A percentile compares a stretch with the other conserved stretches of the same genome.
Evolutionary conservation across 2,888 invertebrate genomes (phyloP).

Genomic region (Drosophila kambysellisi): DNA sequence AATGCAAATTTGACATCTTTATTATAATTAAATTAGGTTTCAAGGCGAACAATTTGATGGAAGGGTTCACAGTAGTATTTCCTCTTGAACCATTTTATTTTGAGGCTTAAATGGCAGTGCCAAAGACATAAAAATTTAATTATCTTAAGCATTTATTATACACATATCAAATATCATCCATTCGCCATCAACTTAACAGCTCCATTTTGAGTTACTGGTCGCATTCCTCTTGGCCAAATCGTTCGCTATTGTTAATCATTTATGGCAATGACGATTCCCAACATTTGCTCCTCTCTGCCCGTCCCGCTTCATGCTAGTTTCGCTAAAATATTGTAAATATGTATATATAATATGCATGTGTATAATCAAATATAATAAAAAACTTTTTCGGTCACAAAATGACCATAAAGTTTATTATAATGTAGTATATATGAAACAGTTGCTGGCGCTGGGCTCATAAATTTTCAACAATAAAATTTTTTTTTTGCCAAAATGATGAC

Average conservation of each 20-base stretch:
- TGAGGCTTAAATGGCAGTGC: constrained; percentile 17
- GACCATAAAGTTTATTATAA: constrained; percentile 75
- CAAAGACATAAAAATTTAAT: constrained; percentile 30
- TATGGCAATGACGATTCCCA: constrained; percentile 37
- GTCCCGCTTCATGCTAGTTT: constrained; percentile 24
- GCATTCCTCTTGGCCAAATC: constrained; percentile 28
- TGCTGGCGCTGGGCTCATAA: constrained; percentile 34
- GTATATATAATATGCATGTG: background rate
- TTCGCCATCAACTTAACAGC: constrained; percentile 25
- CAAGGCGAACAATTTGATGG: background rate
- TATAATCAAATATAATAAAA: constrained; percentile 23
- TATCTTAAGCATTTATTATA: constrained; percentile 21
- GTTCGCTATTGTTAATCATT: constrained; percentile 41
- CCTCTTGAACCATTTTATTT: background rate
- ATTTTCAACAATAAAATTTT: constrained; percentile 31
- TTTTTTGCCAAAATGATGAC: constrained; percentile 31
- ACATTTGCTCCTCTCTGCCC: constrained; percentile 11
- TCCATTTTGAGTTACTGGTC: constrained; percentile 25
- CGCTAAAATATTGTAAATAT: constrained; percentile 16
- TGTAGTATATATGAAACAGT: constrained; percentile 48
- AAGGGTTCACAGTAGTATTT: background rate
- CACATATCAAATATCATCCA: constrained; percentile 6
- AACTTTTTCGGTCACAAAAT: constrained; percentile 69
- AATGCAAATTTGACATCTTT: constrained; percentile 12
- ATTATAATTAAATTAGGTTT: constrained; percentile 19